Evolutionary conservation across 2,888 invertebrate species (phyloP), one percentile per base, ranked within the genome.

Genomic region (Caenorhabditis panamensis): DNA sequence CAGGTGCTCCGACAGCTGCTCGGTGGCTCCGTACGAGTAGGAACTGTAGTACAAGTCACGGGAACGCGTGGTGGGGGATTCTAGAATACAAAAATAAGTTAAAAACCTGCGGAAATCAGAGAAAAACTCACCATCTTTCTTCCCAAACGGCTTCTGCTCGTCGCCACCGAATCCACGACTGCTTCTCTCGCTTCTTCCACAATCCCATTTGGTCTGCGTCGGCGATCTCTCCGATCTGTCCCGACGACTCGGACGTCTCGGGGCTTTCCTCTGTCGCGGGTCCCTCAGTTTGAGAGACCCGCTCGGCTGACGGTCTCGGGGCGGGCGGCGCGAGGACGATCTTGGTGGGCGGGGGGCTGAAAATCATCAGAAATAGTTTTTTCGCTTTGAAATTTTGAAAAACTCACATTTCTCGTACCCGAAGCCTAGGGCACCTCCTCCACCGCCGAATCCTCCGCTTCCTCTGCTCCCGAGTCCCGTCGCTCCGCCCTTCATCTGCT

Each of bases 1-100:
- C 20, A 22, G 3, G 1, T 8, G 16, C 11, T 22, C 22, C 26
- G 53, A 13, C 9, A 16, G 18, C 20, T 20, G 24, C 24, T 49
- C 20, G 11, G 49, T 36, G 11, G 37, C 41, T 28, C 37, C 61
- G 51, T 69, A 61, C 5, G 58, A 51, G 18, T 61, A 61, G 26
- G 53, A 49, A 20, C 36, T 16, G 20, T 69, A 53, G 36, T 61
- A 61, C 1, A 16, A 22, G 24, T 54, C 41, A 5, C 41, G 24
- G 3, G 63, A 5, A 13, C 36, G 36, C 5, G 36, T 11, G 13
- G 41, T 41, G 36, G n/a, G 1, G 6, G 41, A 18, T 53, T 24
- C 1, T 26, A 6, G 9, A 47, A n/a, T 47, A 47, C 0, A 6
- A 16, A 13, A 3, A n/a, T n/a, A n/a, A n/a, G n/a, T n/a, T n/a